These are phyloP conservation scores for Entomobrya proxima DNA, from an alignment of 2,888 invertebrate species.

Conservation along the genomic window DNA sequence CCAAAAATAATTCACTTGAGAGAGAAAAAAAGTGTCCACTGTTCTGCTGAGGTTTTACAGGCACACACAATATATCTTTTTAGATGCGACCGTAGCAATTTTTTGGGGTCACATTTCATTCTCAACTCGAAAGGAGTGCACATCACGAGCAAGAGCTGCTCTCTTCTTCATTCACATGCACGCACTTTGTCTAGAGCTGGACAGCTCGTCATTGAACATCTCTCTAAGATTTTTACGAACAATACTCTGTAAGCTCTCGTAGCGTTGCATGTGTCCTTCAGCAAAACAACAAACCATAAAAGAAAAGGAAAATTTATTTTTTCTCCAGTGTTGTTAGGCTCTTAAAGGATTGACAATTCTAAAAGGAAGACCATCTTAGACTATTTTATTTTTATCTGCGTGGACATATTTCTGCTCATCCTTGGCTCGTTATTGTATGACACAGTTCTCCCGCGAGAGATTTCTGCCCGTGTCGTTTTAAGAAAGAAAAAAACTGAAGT, in stretches of 20 bases:
- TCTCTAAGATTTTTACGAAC: not conserved
- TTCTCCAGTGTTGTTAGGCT: slow-evolving; percentile 20
- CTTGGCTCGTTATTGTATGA: slow-evolving; percentile 17
- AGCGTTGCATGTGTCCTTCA: slow-evolving; percentile 53
- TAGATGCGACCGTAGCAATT: slow-evolving; percentile 47
- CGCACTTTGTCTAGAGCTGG: not conserved
- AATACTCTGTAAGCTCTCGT: no score
- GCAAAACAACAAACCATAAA: not conserved
- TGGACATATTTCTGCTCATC: slow-evolving; percentile 2
- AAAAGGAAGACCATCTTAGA: not conserved
- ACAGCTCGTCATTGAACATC: slow-evolving; percentile 6
- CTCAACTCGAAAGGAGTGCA: not conserved
- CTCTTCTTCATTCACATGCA: not conserved
- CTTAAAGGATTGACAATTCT: slow-evolving; percentile 46
- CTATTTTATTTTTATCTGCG: slow-evolving; percentile 39
- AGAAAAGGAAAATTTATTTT: slow-evolving; percentile 28
- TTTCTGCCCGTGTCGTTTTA: no score
- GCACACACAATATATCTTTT: slow-evolving; percentile 38
- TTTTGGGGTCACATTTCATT: slow-evolving; percentile 60
- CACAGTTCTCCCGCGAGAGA: slow-evolving; percentile 43
- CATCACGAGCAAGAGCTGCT: not conserved
- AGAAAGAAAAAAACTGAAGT: not conserved
- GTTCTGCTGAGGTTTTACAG: slow-evolving; percentile 26
- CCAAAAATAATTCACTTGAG: slow-evolving; percentile 59
- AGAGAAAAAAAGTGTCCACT: slow-evolving; percentile 44